Base-by-base conservation (phyloP, 2,113 vertebrate species). In the Gadus macrocephalus region DNA sequence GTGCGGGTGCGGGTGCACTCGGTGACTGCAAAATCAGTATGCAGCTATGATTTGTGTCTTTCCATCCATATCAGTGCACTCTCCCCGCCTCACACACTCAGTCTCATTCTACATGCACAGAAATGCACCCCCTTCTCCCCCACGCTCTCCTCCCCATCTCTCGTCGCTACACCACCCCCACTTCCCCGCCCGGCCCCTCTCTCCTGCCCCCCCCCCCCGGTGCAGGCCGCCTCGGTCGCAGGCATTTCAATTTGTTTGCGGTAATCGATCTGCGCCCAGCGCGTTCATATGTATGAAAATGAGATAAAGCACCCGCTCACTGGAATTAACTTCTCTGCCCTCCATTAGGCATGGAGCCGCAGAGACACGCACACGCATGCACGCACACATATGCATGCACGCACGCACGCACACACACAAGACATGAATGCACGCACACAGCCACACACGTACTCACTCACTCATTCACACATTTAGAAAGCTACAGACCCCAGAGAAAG, bases 211-310 rank as follows among this genome's bases (percentile, higher is more conserved):
- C 2, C 62, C 74, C 2, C 62, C 74, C 78, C 78, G 82, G 77
- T 58, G 72, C 82, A 62, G 75, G 78, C 77, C 79, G 74, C 72
- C 80, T 71, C 64, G 68, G 83, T 81, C 81, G 61, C 74, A 79
- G 75, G 81, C 81, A 74, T 87, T 90, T 85, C 86, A 89, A 85
- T 90, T 86, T 87, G 86, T 89, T 90, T 86, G 89, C 75, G 6
- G 86, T 88, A 90, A 90, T 89, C 84, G 87, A 87, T 89, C 86
- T 88, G 69, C 61, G 84, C 85, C 81, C 19, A 72, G 62, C 62
- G 38, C 72, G 74, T 86, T 85, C 83, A 86, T 86, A 88, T 88
- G 88, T 88, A 90, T 90, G 87, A 89, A 89, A 87, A 91, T 88
- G 81, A 88, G 86, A 87, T 87, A 84, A 85, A 86, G 86, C 83